phyloP scores from a whole-genome alignment of 1,140 invertebrate species.

The Drosophila malerkotliana region DNA sequence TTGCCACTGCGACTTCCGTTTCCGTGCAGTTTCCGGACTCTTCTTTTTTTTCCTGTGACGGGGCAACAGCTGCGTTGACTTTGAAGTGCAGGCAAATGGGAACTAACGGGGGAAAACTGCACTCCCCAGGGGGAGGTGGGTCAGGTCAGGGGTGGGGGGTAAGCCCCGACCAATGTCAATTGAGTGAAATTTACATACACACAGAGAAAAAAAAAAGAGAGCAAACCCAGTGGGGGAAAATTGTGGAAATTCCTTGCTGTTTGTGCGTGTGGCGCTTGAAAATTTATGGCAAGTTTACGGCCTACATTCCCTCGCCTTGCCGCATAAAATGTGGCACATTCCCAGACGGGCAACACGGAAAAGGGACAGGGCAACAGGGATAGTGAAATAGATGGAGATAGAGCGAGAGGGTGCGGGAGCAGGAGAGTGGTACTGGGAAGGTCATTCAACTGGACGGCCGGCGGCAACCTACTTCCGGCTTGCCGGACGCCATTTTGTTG shows the following conservation, averaged over 20 bases:
- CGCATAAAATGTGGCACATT: conserved; percentile 78
- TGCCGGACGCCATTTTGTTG: conserved; percentile 69
- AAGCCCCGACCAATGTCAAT: conserved; percentile 62
- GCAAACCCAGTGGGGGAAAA: conserved; percentile 32
- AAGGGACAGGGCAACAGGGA: neutral
- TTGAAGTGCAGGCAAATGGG: conserved; percentile 67
- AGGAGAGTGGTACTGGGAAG: conserved; percentile 18
- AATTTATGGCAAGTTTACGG: conserved; percentile 78
- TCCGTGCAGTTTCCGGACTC: conserved; percentile 78
- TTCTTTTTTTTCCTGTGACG: conserved; percentile 28
- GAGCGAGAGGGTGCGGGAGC: neutral
- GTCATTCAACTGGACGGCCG: conserved; percentile 69
- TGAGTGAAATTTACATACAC: conserved; percentile 72
- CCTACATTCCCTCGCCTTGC: conserved; percentile 51
- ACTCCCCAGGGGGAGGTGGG: conserved; percentile 3
- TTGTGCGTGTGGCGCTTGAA: conserved; percentile 44
- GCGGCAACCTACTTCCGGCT: conserved; percentile 70
- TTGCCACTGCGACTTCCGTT: conserved; percentile 80
- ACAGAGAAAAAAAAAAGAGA: neutral
- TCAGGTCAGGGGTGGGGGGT: neutral
- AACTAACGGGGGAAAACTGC: conserved; percentile 37
- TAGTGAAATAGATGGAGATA: conserved; percentile 5
- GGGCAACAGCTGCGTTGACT: conserved; percentile 77
- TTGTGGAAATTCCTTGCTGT: conserved; percentile 51
- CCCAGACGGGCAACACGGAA: conserved; percentile 33